These are phyloP conservation scores for Micromussa lordhowensis DNA, from an alignment of 92 coral and sea anemone species.

Conservation along the genomic window DNA sequence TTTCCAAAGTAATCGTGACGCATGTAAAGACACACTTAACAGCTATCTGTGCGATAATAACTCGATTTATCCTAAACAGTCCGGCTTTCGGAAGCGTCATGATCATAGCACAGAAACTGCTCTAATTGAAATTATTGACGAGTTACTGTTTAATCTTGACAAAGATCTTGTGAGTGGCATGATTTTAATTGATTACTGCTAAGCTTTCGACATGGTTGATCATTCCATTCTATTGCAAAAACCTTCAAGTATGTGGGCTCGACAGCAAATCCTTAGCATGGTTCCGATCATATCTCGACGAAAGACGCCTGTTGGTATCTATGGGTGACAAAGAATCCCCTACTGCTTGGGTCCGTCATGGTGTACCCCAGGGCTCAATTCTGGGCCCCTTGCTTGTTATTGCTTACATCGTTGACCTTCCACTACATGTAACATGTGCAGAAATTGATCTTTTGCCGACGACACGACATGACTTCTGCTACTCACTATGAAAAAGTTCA, in stretches of 20 bases:
- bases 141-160: slow-evolving; percentile 5
- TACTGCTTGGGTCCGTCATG: too few relatives aligned
- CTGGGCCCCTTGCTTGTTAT: too few relatives aligned
- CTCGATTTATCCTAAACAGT: slow-evolving; percentile 31
- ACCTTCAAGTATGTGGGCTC: neutral
- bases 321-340: too few relatives aligned
- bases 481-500: too few relatives aligned
- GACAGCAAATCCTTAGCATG: neutral
- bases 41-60: slow-evolving; percentile 15
- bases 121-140: slow-evolving; percentile 1
- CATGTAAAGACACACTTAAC: slow-evolving; percentile 12
- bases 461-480: too few relatives aligned
- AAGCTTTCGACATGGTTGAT: slow-evolving; percentile 12
- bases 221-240: too few relatives aligned
- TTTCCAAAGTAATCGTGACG: slow-evolving; percentile 33
- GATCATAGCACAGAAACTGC: slow-evolving; percentile 37
- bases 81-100: slow-evolving; percentile 38
- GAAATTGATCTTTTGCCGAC: too few relatives aligned
- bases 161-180: slow-evolving; percentile 1
- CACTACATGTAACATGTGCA: too few relatives aligned
- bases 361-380: too few relatives aligned
- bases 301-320: neutral
- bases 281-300: slow-evolving; percentile 1
- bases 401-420: too few relatives aligned
- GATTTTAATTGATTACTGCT: slow-evolving; percentile 8